Evolutionary conservation across 2,888 invertebrate species (phyloP).

Genomic region (Sinopyrophorus schimmeli): DNA sequence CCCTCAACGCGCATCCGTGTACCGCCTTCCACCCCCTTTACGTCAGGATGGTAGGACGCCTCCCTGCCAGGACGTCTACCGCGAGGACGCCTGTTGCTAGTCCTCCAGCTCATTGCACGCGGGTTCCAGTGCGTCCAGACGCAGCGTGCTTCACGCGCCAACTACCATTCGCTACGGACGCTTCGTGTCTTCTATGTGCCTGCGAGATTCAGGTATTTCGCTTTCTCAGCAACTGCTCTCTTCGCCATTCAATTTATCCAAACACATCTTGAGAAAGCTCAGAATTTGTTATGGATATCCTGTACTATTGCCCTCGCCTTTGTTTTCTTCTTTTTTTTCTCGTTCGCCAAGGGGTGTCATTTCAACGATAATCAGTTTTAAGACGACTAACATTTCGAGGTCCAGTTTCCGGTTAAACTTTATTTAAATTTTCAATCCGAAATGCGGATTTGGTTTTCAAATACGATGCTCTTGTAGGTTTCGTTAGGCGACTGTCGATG

Average conservation of each 20-base stretch:
- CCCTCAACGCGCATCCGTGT: conserved; percentile 50
- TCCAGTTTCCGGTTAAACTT: conserved; percentile 51
- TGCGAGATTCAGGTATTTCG: conserved; percentile 48
- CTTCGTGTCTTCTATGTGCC: conserved; percentile 48
- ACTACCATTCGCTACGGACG: conserved; percentile 37
- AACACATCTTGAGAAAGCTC: neutral
- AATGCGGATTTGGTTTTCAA: conserved; percentile 61
- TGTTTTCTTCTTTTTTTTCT: conserved; percentile 30
- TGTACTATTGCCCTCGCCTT: neutral
- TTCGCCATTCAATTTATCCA: conserved; percentile 11
- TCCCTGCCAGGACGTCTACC: conserved; percentile 49
- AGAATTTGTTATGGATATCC: too few species aligned
- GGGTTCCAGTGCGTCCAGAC: conserved; percentile 43
- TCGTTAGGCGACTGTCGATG: conserved; percentile 28
- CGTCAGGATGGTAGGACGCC: conserved; percentile 51
- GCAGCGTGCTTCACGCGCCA: conserved; percentile 35
- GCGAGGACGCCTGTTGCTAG: conserved; percentile 57
- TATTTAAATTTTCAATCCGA: conserved; percentile 59
- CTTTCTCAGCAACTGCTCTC: conserved; percentile 9
- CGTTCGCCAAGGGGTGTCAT: neutral
- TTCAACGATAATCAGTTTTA: neutral
- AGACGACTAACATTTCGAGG: neutral
- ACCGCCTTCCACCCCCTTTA: conserved; percentile 52
- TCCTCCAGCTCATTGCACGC: conserved; percentile 50
- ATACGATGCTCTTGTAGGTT: conserved; percentile 44